Base-by-base conservation (phyloP, 92 coral and sea anemone species). In the Umimayanthus chanpuru region DNA sequence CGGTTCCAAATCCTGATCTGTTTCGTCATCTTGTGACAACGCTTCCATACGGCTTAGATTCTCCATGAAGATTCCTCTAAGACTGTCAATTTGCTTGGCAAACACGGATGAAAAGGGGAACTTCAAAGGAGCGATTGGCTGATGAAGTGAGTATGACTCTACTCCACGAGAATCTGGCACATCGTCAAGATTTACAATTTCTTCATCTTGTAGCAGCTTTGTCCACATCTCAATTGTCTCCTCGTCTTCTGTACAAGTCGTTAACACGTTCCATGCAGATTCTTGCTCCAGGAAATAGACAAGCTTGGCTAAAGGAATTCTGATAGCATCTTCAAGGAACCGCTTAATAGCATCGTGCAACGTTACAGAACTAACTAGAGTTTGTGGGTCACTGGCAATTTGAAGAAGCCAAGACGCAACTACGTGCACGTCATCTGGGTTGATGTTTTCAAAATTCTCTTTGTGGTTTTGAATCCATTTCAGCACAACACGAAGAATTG, bases 161-260 rank as follows among this genome's bases (percentile, higher is more conserved):
- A 80, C 73, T n/a, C 89, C 92, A 43, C 77, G 92, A 25, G 92
- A 85, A 72, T 86, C 90, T 5, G 92, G 90, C 29, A 90, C 80
- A 18, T 86, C 79, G 66, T 86, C 92, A 40, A 90, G 79, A 80
- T 90, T 86, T 76, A 90, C 81, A 64, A 90, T 53, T 5, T 80
- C 67, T 66, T 90, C 90, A 81, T 86, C 84, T 32, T 65, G 78
- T 58, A 90, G 76, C 30, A 90, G 70, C 30, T 61, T 82, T 30
- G 32, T 41, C 73, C 89, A 47, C 14, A 88, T 88, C 18, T 76
- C 23, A 47, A 83, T 53, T 30, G 4, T 49, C 28, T 86, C 80
- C 32, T 77, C 43, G 44, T 79, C 86, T 43, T 47, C 36, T 25
- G 53, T 40, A 25, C 61, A 40, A 25, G 21, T 38, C 78, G 36